Evolutionary conservation across 2,797 vertebrate species (phyloP).

Genomic region (Calcarius lapponicus): DNA sequence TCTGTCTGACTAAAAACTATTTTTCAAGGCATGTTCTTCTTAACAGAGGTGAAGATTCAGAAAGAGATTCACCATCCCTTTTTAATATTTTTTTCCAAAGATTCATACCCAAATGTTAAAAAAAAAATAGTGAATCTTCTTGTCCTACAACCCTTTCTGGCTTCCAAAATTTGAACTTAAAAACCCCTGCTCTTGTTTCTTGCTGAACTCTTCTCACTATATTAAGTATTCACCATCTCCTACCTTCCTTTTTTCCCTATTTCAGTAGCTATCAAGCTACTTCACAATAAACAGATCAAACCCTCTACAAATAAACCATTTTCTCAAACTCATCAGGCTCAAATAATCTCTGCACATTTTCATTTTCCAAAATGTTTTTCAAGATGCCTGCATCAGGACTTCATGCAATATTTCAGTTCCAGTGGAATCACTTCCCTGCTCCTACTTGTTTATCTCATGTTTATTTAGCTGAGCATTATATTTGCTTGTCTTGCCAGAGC

Average conservation of each 20-base stretch:
- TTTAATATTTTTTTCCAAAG: not conserved
- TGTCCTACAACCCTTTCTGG: not conserved
- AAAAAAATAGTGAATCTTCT: not conserved
- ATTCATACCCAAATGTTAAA: not conserved
- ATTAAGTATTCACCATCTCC: not conserved
- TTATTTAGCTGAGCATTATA: not conserved
- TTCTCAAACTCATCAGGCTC: not conserved
- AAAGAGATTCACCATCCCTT: not conserved
- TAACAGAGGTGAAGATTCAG: not conserved
- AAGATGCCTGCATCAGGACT: not conserved
- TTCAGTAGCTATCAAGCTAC: not conserved
- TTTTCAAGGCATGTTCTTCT: not conserved
- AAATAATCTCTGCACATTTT: not conserved
- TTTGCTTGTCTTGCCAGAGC: not conserved
- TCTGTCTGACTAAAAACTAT: not conserved
- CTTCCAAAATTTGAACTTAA: not conserved
- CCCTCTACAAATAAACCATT: not conserved
- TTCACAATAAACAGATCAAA: slow-evolving; percentile 10
- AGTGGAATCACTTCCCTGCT: not conserved
- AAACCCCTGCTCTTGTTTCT: not conserved
- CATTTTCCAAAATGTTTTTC: not conserved
- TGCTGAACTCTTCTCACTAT: not conserved
- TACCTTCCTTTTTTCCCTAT: not conserved
- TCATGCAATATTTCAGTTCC: not conserved
- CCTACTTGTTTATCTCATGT: not conserved